Evolutionary conservation across 2,888 invertebrate species (phyloP), one percentile per base, ranked within the genome.

Genomic region (Omphaloscelis lunosa): DNA sequence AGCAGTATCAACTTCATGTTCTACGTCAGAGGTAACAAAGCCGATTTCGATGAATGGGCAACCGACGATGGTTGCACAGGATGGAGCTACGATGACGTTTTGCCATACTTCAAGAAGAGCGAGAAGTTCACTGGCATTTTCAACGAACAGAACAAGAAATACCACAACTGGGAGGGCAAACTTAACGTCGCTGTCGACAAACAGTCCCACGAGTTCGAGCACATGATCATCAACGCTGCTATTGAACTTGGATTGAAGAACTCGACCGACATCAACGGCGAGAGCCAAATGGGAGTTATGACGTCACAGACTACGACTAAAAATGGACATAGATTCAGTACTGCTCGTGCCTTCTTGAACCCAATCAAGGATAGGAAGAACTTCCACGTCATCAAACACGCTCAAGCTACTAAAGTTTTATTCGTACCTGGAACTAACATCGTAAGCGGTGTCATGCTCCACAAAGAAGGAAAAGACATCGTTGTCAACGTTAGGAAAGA

Each of bases 241-340:
- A 86, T 95, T 65, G 97, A 98, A 87, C 93, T 97, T 74, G 98
- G 98, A 0, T 98, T 98, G 82, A 95, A 96, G 20, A 94, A 97
- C 5, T 89, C 97, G 0, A 65, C 80, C 48, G 98, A 98, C 86
- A 97, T 98, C 89, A 97, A 98, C 89, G 98, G 97, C 0, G 97
- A 96, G 58, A 95, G 94, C 66, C 98, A 98, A 94, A 97, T 97
- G 2, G 98, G 98, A 5, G 98, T 98, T 89, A 97, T 97, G 12
- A 94, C 97, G 69, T 97, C 98, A 0, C 98, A 98, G 81, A 98
- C 97, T 5, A 98, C 98, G 0, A 93, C 98, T 59, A 94, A 97
- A 53, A 96, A 98, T 71, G 98, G 98, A 1, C 95, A 97, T 0
- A 97, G 99, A 77, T 97, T 98, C 91, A 98, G 98, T 91, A 97